Evolutionary conservation across 2,797 vertebrate species (phyloP).

Genomic region (Triplophysa bombifrons): DNA sequence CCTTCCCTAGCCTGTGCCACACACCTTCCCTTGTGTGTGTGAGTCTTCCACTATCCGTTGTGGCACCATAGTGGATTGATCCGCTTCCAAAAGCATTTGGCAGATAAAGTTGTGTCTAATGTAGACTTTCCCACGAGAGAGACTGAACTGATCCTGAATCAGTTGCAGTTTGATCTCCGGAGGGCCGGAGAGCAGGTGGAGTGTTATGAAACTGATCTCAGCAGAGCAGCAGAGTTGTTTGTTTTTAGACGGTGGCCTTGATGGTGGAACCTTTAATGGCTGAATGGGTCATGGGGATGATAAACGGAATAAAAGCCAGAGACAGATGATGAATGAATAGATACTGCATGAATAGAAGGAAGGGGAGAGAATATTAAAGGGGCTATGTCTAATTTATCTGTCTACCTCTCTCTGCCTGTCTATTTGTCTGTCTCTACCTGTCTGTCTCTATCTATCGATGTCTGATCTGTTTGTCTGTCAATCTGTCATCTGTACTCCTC

Average conservation of each 20-base stretch:
- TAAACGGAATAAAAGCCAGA: slow-evolving; percentile 18
- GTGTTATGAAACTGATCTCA: slow-evolving; percentile 33
- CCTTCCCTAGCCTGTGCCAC: background rate
- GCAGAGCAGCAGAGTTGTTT: slow-evolving; percentile 36
- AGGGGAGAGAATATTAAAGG: slow-evolving; percentile 16
- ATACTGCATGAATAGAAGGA: background rate
- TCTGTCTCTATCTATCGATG: too few relatives aligned
- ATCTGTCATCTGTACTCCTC: background rate
- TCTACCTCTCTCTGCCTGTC: too few relatives aligned
- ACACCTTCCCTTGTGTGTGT: background rate
- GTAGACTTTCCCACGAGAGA: slow-evolving; percentile 23
- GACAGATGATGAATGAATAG: slow-evolving; percentile 29
- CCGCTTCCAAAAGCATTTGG: slow-evolving; percentile 40
- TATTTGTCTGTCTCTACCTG: too few relatives aligned
- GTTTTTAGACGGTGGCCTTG: slow-evolving; percentile 34
- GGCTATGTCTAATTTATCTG: background rate
- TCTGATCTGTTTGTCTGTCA: too few relatives aligned
- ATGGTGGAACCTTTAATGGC: slow-evolving; percentile 38
- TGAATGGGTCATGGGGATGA: slow-evolving; percentile 24
- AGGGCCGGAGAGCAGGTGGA: slow-evolving; percentile 29
- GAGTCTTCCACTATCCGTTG: slow-evolving; percentile 16
- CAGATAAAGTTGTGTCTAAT: slow-evolving; percentile 38
- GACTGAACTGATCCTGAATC: slow-evolving; percentile 37
- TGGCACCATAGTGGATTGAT: slow-evolving; percentile 23
- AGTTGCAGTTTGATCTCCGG: slow-evolving; percentile 31